Conservation (phyloP, 2,888 invertebrate genomes). For the Clitarchus hookeri region DNA sequence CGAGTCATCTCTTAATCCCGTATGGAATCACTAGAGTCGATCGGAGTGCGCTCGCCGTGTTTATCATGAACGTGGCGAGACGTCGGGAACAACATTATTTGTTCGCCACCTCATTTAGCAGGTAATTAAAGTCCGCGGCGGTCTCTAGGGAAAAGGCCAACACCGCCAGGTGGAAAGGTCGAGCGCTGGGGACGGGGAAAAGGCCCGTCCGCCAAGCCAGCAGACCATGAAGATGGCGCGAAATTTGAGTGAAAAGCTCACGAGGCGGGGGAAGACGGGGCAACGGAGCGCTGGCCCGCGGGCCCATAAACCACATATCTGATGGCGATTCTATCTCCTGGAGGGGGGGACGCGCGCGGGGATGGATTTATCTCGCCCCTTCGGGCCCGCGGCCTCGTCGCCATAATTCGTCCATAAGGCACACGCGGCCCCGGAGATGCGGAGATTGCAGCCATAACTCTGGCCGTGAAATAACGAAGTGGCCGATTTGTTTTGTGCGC, state of each 20-base stretch:
- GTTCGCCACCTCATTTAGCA: neutral
- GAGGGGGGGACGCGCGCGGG: neutral
- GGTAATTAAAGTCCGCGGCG: neutral
- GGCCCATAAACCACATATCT: neutral
- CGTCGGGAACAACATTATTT: neutral
- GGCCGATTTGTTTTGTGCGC: neutral
- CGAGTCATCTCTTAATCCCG: too few species aligned
- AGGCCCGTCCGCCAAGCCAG: neutral
- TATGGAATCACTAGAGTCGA: too few species aligned
- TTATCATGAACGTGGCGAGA: neutral
- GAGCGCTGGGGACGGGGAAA: neutral
- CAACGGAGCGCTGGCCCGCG: neutral
- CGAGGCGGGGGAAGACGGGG: neutral
- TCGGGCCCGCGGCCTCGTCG: neutral
- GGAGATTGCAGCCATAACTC: conserved; percentile 7
- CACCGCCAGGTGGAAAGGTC: neutral
- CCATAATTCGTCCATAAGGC: conserved; percentile 14
- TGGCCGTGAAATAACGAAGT: neutral
- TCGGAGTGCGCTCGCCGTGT: neutral
- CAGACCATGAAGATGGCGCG: conserved; percentile 14
- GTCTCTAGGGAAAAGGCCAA: neutral
- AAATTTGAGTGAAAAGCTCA: neutral
- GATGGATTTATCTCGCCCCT: neutral
- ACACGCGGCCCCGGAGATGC: neutral
- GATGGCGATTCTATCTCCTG: neutral